These are phyloP conservation scores for Chaetodon trifascialis DNA, from an alignment of 2,113 vertebrate species.

Conservation along the genomic window DNA sequence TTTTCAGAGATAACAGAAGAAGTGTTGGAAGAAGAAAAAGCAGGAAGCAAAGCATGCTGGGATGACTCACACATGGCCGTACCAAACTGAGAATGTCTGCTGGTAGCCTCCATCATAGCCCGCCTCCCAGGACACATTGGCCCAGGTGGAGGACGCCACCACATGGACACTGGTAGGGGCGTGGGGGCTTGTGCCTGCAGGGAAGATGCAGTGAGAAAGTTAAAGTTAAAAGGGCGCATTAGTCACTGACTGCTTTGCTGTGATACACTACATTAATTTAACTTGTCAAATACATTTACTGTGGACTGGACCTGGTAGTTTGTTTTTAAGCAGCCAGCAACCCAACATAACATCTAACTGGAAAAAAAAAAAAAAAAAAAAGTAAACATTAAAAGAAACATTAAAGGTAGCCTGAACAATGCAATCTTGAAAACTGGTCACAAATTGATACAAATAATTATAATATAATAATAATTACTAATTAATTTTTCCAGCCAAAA, in stretches of 20 bases:
- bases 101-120: conserved; percentile 97
- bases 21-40: conserved; percentile 78
- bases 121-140: conserved; percentile 96
- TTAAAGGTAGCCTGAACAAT: not conserved
- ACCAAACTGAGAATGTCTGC: conserved; percentile 99
- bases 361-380: too few relatives aligned
- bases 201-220: conserved; percentile 14
- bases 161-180: conserved; percentile 91
- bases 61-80: conserved; percentile 99
- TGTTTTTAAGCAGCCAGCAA: not conserved
- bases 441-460: too few relatives aligned
- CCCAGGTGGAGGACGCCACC: conserved; percentile 92
- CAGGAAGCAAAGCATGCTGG: conserved; percentile 99
- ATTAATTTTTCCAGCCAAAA: not conserved
- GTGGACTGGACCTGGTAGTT: conserved; percentile 7
- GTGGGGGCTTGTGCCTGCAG: conserved; percentile 96
- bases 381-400: too few relatives aligned
- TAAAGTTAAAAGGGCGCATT: conserved; percentile 51
- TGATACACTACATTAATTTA: not conserved
- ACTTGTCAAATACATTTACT: conserved; percentile 27
- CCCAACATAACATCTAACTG: not conserved
- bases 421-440: not conserved
- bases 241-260: conserved; percentile 35
- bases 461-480: too few relatives aligned
- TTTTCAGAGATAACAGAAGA: conserved; percentile 67